Evolutionary conservation across 2,797 vertebrate species (phyloP).

Genomic region (Sternarchorhynchus goeldii): DNA sequence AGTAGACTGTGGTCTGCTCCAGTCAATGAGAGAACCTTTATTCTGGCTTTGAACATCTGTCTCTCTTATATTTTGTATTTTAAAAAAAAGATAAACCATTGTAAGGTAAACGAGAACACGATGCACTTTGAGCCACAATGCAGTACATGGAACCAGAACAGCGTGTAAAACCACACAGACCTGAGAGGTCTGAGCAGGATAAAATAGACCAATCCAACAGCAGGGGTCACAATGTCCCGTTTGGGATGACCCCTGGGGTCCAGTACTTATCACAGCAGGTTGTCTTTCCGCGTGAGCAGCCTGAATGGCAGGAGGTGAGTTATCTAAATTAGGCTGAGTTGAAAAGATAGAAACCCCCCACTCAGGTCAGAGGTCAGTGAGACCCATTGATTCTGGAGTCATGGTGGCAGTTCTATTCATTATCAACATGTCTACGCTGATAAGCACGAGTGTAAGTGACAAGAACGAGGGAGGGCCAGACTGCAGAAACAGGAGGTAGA

Average conservation of each 20-base stretch:
- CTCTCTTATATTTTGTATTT: conserved; percentile 33
- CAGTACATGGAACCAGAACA: conserved; percentile 64
- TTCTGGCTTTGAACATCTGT: conserved; percentile 42
- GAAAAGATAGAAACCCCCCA: conserved; percentile 78
- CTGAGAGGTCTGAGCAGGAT: conserved; percentile 63
- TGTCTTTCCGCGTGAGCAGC: conserved; percentile 67
- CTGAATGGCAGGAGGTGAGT: conserved; percentile 69
- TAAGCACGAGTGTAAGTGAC: conserved; percentile 79
- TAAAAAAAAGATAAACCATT: conserved; percentile 56
- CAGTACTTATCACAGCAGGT: conserved; percentile 72
- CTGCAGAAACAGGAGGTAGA: conserved; percentile 65
- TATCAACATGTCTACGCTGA: conserved; percentile 78
- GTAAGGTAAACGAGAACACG: conserved; percentile 16
- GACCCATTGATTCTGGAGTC: conserved; percentile 78
- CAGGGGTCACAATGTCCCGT: conserved; percentile 68
- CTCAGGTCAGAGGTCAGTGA: conserved; percentile 72
- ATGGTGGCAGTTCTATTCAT: conserved; percentile 70
- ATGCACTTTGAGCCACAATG: conserved; percentile 48
- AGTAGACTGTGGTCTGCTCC: conserved; percentile 60
- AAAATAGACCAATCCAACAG: conserved; percentile 68
- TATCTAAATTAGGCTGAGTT: conserved; percentile 76
- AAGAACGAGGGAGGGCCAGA: conserved; percentile 64
- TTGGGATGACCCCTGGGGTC: conserved; percentile 68
- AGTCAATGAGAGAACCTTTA: conserved; percentile 57
- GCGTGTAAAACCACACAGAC: conserved; percentile 68